Evolutionary conservation across 1,140 invertebrate genomes (phyloP), one percentile per base, ranked within the genome.

Genomic region (Copidosoma floridanum): DNA sequence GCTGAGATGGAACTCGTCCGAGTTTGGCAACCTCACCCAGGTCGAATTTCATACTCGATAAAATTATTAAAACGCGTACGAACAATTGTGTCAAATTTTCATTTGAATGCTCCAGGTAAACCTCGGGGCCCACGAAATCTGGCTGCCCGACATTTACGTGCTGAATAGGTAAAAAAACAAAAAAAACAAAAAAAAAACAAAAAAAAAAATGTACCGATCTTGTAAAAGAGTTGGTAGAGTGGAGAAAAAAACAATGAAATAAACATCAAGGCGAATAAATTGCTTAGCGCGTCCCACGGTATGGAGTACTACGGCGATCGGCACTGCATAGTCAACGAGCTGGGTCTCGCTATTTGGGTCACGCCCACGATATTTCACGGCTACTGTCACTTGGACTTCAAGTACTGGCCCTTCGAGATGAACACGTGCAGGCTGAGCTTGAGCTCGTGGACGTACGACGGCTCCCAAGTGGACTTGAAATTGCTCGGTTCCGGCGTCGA

Each of bases 371-470:
- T 86, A 56, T 87, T 89, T 59, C 78, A 82, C 2, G 83, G 84
- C 2, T 85, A 86, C 58, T 92, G 89, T 67, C 75, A 83, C 37
- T 71, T 91, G 14, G 84, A 90, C 72, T 76, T 91, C 37, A 79
- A 78, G 16, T 77, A 83, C 24, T 92, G 89, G 87, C 90, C 89
- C 0, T 88, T 85, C 60, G 89, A 92, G 70, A 79, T 76, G n/a
- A 89, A 92, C 69, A 78, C 68, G 0, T 93, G 90, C 68, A 69
- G 67, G 2, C 66, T 92, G 2, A 82, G 81, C 57, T 78, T 91
- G 14, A 89, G 88, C 5, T 88, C 86, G 0, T 89, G 86, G 87
- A 86, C 88, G 4, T 86, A 88, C 64, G 79, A 85, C 65, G 86
- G 86, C 2, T 78, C 83, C 41, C 82, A 88, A 68, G 79, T 90